A percentile compares a stretch with the other conserved stretches of the same genome.
Conservation (phyloP, 2,888 invertebrate genomes). For the Nycteola revayana region DNA sequence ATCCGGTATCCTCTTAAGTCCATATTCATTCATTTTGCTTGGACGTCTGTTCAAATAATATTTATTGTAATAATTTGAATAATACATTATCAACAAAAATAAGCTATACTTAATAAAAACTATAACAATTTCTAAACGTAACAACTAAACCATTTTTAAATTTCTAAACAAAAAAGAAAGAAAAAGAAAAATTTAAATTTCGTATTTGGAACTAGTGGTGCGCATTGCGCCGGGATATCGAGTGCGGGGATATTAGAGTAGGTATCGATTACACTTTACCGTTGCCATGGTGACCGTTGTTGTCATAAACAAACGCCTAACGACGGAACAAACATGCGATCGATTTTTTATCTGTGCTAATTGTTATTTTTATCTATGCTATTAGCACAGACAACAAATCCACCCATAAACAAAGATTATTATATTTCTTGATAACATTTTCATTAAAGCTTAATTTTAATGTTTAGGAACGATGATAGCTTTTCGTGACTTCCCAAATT, state of each 20-base stretch:
- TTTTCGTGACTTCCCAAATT: too few relatives aligned
- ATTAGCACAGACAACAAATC: too few relatives aligned
- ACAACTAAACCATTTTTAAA: constrained; percentile 32
- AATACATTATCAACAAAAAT: constrained; percentile 31
- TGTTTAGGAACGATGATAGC: too few relatives aligned
- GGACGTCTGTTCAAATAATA: constrained; percentile 63
- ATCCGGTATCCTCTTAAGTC: constrained; percentile 84
- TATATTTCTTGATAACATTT: too few relatives aligned
- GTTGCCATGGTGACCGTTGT: constrained; percentile 60
- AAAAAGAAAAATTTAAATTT: constrained; percentile 39
- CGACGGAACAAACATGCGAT: constrained; percentile 22
- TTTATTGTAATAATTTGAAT: constrained; percentile 36
- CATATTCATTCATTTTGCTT: constrained; percentile 74
- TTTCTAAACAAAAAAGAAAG: constrained; percentile 31
- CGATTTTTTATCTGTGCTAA: constrained; percentile 18
- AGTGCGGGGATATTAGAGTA: constrained; percentile 38
- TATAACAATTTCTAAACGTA: constrained; percentile 20
- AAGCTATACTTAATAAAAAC: constrained; percentile 20
- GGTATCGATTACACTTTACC: constrained; percentile 61
- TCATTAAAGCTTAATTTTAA: too few relatives aligned
- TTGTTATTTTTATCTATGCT: too few relatives aligned
- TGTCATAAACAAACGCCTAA: constrained; percentile 50
- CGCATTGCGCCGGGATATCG: constrained; percentile 61
- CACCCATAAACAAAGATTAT: too few relatives aligned
- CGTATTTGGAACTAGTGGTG: constrained; percentile 47